These are phyloP conservation scores for Tetrapedia diversipes DNA, from an alignment of 2,888 invertebrate species.

Conservation along the genomic window DNA sequence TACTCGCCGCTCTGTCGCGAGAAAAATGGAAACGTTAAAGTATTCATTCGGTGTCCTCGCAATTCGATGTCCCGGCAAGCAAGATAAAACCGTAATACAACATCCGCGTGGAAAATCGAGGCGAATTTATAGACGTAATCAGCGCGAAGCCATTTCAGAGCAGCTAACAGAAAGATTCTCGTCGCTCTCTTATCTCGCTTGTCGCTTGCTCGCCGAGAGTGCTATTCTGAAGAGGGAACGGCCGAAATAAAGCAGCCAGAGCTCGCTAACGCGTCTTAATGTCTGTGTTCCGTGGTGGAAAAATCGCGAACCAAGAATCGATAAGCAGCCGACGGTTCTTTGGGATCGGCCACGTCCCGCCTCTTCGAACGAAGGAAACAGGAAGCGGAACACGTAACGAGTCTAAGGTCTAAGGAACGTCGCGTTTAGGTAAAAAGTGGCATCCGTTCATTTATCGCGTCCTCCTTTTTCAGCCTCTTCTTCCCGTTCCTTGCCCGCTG, in stretches of 20 bases:
- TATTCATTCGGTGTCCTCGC: not conserved
- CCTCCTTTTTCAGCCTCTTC: slow-evolving; percentile 24
- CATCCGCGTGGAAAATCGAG: not conserved
- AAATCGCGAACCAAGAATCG: slow-evolving; percentile 18
- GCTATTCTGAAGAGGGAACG: not conserved
- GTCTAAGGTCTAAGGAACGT: slow-evolving; percentile 44
- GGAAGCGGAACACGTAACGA: not conserved
- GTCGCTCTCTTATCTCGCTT: slow-evolving; percentile 28
- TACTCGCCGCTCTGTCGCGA: too few species aligned
- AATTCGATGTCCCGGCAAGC: not conserved
- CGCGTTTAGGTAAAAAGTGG: slow-evolving; percentile 70
- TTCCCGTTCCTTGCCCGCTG: not conserved
- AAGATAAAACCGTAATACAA: slow-evolving; percentile 32
- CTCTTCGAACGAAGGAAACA: not conserved
- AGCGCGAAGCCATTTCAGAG: slow-evolving; percentile 8
- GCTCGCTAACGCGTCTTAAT: slow-evolving; percentile 16
- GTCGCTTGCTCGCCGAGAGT: not conserved
- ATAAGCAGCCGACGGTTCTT: slow-evolving; percentile 26
- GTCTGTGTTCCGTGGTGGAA: slow-evolving; percentile 10
- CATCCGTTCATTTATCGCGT: slow-evolving; percentile 65
- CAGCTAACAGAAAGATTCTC: slow-evolving; percentile 8
- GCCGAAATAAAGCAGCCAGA: slow-evolving; percentile 19
- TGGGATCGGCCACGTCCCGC: slow-evolving; percentile 14
- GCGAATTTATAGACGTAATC: slow-evolving; percentile 40
- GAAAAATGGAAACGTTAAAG: too few species aligned